Evolutionary conservation across 2,888 invertebrate genomes (phyloP).

Genomic region (Leptinotarsa haldemani): DNA sequence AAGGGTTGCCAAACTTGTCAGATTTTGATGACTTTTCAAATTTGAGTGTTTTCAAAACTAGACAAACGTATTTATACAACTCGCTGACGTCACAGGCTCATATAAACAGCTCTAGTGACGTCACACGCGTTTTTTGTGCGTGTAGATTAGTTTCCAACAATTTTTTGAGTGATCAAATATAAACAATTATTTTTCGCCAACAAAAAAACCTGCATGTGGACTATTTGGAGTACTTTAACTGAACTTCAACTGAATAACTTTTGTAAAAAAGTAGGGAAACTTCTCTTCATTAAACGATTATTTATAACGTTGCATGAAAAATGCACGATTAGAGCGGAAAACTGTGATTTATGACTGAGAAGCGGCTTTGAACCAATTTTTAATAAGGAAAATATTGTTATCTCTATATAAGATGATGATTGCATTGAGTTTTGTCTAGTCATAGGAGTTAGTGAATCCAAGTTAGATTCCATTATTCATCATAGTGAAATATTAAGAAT

Average conservation of each 20-base stretch:
- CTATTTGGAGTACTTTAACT: no score
- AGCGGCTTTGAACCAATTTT: slow-evolving; percentile 56
- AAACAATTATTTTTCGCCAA: no score
- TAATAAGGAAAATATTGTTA: slow-evolving; percentile 31
- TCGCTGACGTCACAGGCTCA: no score
- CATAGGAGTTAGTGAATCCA: slow-evolving; percentile 41
- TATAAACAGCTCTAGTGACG: no score
- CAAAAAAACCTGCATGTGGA: no score
- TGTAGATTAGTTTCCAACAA: no score
- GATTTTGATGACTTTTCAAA: no score
- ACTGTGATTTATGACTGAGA: slow-evolving; percentile 60
- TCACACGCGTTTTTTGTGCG: no score
- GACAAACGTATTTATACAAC: no score
- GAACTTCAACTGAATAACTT: not conserved
- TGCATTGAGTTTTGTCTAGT: slow-evolving; percentile 36
- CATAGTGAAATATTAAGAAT: slow-evolving; percentile 30
- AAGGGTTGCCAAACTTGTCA: no score
- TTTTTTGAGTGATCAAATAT: no score
- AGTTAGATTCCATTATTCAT: slow-evolving; percentile 5
- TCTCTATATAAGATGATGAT: slow-evolving; percentile 24
- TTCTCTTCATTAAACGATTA: not conserved
- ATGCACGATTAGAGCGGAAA: slow-evolving; percentile 59
- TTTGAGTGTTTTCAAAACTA: no score
- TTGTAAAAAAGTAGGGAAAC: not conserved
- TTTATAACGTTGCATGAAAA: slow-evolving; percentile 50